phyloP scores from a whole-genome alignment of 2,888 invertebrate species.

The Ophioninae sp. region DNA sequence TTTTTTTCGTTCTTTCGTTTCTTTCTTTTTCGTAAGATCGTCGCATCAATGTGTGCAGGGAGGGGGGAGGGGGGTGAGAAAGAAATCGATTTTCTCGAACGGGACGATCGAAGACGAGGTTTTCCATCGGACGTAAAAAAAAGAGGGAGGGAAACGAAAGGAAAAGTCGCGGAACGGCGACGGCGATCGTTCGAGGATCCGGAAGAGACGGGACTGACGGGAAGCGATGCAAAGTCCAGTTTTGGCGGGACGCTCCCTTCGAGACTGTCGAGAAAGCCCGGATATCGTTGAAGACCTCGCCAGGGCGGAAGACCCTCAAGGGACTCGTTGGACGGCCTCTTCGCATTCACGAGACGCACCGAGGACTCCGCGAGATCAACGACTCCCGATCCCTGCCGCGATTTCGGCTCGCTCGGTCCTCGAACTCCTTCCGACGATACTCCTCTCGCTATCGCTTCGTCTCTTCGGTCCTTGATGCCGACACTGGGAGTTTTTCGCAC shows the following conservation, averaged over 20 bases:
- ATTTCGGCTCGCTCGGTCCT: constrained; percentile 51
- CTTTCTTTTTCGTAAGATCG: background rate
- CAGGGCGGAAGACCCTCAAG: constrained; percentile 63
- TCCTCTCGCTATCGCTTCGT: background rate
- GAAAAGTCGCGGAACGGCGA: background rate
- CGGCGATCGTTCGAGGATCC: constrained; percentile 21
- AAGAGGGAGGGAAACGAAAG: background rate
- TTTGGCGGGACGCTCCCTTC: constrained; percentile 20
- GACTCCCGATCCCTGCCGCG: constrained; percentile 68
- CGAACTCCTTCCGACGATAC: background rate
- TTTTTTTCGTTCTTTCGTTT: no score
- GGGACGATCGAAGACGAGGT: background rate
- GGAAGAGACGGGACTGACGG: constrained; percentile 33
- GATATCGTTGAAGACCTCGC: constrained; percentile 68
- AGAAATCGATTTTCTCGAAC: background rate
- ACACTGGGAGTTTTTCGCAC: background rate
- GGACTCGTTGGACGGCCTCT: constrained; percentile 43
- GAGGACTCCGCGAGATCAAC: constrained; percentile 51
- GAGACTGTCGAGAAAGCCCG: constrained; percentile 44
- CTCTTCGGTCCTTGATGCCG: background rate
- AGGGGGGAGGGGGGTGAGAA: background rate
- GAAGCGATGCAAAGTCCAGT: constrained; percentile 39
- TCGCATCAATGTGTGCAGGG: background rate
- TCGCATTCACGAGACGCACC: constrained; percentile 37
- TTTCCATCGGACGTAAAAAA: background rate